A percentile compares a stretch with the other conserved stretches of the same genome.
Evolutionary conservation across 1,140 invertebrate genomes (phyloP).

Genomic region (Anadara kagoshimensis): DNA sequence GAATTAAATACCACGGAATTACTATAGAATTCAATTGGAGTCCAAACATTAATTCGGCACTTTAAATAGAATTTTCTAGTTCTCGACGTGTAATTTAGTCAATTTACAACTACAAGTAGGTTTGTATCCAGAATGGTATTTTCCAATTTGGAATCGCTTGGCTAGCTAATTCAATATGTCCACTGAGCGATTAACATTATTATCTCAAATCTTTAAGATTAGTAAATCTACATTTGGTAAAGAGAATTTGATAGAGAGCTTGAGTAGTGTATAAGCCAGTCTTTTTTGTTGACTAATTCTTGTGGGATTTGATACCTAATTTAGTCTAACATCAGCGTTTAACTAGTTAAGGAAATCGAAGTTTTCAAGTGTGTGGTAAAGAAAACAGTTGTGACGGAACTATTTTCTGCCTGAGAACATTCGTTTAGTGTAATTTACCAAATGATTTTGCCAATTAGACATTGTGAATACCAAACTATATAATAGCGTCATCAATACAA

Average conservation of each 20-base stretch:
- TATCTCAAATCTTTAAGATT: conserved; percentile 15
- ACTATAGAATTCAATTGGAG: conserved; percentile 2
- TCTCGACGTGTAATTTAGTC: conserved; percentile 42
- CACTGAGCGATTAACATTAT: conserved; percentile 31
- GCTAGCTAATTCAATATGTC: conserved; percentile 36
- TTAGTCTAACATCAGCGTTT: conserved; percentile 16
- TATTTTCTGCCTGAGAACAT: conserved; percentile 22
- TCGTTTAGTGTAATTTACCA: conserved; percentile 7
- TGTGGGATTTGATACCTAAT: conserved; percentile 25
- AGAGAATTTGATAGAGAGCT: conserved; percentile 19
- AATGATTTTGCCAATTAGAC: conserved; percentile 35
- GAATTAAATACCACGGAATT: no score
- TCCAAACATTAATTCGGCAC: conserved; percentile 29
- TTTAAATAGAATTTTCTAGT: conserved; percentile 37
- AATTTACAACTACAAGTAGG: conserved; percentile 40
- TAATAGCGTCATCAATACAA: conserved; percentile 21
- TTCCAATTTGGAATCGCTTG: conserved; percentile 40
- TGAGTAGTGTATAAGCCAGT: conserved; percentile 1
- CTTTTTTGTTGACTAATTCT: conserved; percentile 13
- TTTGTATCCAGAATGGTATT: conserved; percentile 40
- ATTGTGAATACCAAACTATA: conserved; percentile 14
- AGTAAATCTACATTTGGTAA: conserved; percentile 18
- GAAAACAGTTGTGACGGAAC: conserved; percentile 16
- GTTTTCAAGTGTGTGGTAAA: conserved; percentile 9
- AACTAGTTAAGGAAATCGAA: conserved; percentile 22